These are phyloP conservation scores for Oscheius onirici DNA, from an alignment of 2,888 invertebrate genomes.

Conservation along the genomic window DNA sequence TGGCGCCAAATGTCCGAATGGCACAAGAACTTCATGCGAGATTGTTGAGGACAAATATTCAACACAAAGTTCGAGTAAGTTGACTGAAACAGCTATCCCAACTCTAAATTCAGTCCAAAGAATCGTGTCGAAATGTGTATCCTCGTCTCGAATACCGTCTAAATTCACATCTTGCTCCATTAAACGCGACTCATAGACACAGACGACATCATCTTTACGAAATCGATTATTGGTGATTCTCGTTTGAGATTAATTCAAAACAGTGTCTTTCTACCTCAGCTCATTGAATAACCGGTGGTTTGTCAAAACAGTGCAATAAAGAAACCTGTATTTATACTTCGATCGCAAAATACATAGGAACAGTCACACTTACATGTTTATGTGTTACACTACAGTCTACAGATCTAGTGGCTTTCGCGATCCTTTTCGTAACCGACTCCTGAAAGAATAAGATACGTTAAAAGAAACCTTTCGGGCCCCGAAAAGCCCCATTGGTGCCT, in stretches of 20 bases:
- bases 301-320: constrained; percentile 10
- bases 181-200: neutral
- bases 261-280: neutral
- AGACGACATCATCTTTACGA: constrained; percentile 12
- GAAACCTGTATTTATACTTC: too few species aligned
- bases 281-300: constrained; percentile 13
- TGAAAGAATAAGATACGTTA: too few species aligned
- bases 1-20: constrained; percentile 93
- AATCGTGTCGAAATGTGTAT: constrained; percentile 6
- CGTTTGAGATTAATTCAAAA: constrained; percentile 6
- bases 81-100: neutral
- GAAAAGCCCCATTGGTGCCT: too few species aligned
- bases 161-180: constrained; percentile 3
- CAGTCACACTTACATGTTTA: too few species aligned
- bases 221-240: constrained; percentile 11
- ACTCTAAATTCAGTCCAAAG: constrained; percentile 6
- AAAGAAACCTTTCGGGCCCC: too few species aligned
- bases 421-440: constrained; percentile 64
- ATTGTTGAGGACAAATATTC: constrained; percentile 93
- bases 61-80: constrained; percentile 78
- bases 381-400: too few species aligned
- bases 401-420: constrained; percentile 35
- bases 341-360: too few species aligned
- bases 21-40: constrained; percentile 90
- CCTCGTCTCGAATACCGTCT: constrained; percentile 14